Evolutionary conservation across 1,140 invertebrate genomes (phyloP).

Genomic region (Neotoxoptera formosana): DNA sequence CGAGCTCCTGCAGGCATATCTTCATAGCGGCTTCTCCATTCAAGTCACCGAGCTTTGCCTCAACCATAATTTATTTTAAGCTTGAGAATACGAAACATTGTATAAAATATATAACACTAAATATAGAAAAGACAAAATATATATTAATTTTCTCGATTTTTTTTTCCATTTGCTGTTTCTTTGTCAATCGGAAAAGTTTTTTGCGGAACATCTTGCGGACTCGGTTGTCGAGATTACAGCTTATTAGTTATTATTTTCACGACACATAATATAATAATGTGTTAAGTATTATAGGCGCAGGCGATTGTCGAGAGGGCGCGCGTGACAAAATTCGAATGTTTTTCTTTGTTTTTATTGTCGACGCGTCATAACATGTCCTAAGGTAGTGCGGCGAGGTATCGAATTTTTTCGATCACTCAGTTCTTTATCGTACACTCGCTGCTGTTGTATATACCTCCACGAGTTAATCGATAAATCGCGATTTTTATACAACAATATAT

Average conservation of each 20-base stretch:
- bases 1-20: too few relatives aligned
- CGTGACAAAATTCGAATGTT: conserved; percentile 38
- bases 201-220: background rate
- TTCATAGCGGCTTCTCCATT: too few relatives aligned
- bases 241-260: background rate
- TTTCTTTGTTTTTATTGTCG: conserved; percentile 3
- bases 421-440: background rate
- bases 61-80: too few relatives aligned
- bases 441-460: background rate
- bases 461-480: background rate
- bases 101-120: background rate
- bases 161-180: background rate
- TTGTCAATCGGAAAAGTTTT: background rate
- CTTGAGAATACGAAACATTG: too few relatives aligned
- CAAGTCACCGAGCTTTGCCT: too few relatives aligned
- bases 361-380: background rate
- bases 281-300: background rate
- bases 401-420: background rate
- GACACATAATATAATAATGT: background rate
- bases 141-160: background rate
- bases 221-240: background rate
- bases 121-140: background rate
- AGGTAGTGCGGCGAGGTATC: background rate
- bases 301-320: background rate
- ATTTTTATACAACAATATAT: background rate